Conservation (phyloP, 2,888 invertebrate genomes). For the Archips crataeganus region DNA sequence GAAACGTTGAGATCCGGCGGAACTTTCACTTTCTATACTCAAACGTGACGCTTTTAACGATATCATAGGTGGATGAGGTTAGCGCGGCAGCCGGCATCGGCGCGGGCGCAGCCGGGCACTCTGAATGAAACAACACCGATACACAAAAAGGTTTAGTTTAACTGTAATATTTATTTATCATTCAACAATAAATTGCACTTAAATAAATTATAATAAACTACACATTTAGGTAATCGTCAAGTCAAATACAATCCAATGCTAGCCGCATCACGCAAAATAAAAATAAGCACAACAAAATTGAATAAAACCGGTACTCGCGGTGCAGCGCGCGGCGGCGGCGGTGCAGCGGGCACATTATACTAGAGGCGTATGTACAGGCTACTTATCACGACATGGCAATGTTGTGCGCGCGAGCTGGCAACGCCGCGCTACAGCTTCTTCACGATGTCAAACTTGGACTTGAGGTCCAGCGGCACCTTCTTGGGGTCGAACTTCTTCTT, state of each 20-base stretch:
- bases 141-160: conserved; percentile 13
- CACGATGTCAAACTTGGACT: conserved; percentile 97
- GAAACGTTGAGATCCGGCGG: conserved; percentile 14
- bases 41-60: neutral
- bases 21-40: conserved; percentile 30
- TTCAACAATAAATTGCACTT: conserved; percentile 78
- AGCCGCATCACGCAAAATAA: conserved; percentile 46
- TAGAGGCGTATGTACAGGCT: conserved; percentile 57
- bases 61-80: neutral
- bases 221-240: conserved; percentile 77
- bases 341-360: conserved; percentile 52
- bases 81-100: neutral
- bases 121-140: conserved; percentile 6
- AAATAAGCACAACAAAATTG: conserved; percentile 53
- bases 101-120: neutral
- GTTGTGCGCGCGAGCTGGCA: conserved; percentile 46
- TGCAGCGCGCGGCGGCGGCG: conserved; percentile 50
- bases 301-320: conserved; percentile 54
- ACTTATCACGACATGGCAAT: conserved; percentile 72
- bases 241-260: conserved; percentile 64
- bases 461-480: conserved; percentile 95
- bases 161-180: conserved; percentile 57
- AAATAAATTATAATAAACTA: conserved; percentile 70
- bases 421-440: conserved; percentile 90
- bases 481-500: conserved; percentile 96